Percentiles rank a stretch among this genome's conserved stretches.
Conservation (phyloP, 2,113 vertebrate genomes). For the Pangasianodon hypophthalmus region DNA sequence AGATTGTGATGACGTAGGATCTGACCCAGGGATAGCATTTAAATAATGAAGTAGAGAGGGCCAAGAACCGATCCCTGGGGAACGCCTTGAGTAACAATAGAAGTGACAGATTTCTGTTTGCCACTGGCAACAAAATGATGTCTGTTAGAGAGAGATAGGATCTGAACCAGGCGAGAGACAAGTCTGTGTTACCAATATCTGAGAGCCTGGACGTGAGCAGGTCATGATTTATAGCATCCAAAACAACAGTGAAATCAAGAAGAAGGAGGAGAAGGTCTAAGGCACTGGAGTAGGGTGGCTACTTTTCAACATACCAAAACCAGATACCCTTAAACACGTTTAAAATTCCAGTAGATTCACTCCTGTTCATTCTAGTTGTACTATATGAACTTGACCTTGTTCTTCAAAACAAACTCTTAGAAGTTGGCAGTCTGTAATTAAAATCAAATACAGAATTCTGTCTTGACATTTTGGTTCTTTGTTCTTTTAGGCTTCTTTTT, state of each 20-base stretch:
- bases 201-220: neutral
- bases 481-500: neutral
- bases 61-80: neutral
- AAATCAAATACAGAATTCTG: neutral
- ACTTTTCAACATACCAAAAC: neutral
- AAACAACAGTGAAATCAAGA: neutral
- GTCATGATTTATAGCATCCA: neutral
- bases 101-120: constrained; percentile 17
- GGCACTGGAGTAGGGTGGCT: neutral
- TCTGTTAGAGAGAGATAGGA: constrained; percentile 52
- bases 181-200: neutral
- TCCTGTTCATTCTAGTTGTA: too few relatives aligned
- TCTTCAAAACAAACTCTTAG: neutral
- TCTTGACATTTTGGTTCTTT: neutral
- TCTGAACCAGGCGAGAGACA: constrained; percentile 35
- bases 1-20: neutral
- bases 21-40: neutral
- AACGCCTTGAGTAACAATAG: constrained; percentile 16
- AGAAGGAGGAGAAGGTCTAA: neutral
- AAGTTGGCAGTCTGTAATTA: neutral
- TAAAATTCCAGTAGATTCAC: neutral
- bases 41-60: constrained; percentile 16
- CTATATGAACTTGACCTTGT: neutral
- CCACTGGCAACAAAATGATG: constrained; percentile 51
- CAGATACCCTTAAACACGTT: neutral